Conservation (phyloP, 2,888 invertebrate genomes). For the Ophraella communa region DNA sequence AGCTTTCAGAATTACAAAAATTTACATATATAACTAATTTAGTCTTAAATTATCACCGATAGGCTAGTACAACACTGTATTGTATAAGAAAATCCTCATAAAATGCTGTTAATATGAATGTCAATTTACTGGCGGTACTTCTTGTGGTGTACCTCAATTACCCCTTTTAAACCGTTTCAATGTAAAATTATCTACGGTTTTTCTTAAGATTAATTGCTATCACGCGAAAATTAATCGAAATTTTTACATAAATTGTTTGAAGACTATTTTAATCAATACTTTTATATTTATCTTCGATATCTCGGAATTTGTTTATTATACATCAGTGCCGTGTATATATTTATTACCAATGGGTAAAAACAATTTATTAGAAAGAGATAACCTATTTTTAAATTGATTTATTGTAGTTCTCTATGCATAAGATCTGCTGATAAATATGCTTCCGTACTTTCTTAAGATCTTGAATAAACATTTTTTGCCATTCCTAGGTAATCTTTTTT, state of each 20-base stretch:
- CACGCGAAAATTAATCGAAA: conserved; percentile 25
- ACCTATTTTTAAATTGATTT: too few relatives aligned
- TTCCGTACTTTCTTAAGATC: too few relatives aligned
- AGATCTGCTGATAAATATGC: too few relatives aligned
- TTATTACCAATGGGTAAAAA: not conserved
- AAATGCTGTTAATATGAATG: conserved; percentile 25
- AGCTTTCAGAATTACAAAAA: too few relatives aligned
- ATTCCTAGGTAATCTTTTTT: too few relatives aligned
- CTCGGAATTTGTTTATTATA: conserved; percentile 18
- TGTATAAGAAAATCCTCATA: conserved; percentile 14
- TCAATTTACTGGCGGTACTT: conserved; percentile 20
- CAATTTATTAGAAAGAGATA: not conserved
- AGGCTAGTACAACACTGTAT: not conserved
- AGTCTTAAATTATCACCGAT: not conserved
- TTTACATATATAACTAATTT: too few relatives aligned
- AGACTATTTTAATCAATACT: conserved; percentile 30
- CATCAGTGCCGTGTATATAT: not conserved
- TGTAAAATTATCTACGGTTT: conserved; percentile 41
- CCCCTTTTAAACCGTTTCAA: conserved; percentile 38
- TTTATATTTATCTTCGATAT: conserved; percentile 40
- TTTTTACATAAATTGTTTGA: conserved; percentile 32
- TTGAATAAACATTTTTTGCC: too few relatives aligned
- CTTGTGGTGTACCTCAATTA: conserved; percentile 26
- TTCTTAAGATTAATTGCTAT: conserved; percentile 25
- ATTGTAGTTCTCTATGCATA: too few relatives aligned